Conservation (phyloP, 2,797 vertebrate species). For the Stomatorhinus walkeri region DNA sequence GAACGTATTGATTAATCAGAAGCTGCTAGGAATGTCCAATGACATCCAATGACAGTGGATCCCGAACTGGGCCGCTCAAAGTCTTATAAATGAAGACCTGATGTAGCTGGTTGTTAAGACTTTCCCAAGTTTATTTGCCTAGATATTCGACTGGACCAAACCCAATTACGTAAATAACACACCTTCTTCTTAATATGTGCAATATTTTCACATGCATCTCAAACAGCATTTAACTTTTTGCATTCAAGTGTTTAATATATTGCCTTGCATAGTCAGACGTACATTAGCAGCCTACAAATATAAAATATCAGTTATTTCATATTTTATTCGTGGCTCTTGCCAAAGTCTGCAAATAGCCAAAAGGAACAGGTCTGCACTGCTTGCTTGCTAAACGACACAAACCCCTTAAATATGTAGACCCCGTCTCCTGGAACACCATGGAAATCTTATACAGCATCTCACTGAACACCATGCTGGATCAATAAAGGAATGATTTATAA, state of each 20-base stretch:
- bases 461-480: background rate
- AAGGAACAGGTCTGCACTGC: background rate
- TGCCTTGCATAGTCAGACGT: background rate
- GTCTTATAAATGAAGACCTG: background rate
- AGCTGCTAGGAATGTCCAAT: background rate
- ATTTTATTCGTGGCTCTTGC: background rate
- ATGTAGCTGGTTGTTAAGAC: background rate
- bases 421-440: background rate
- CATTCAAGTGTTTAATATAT: background rate
- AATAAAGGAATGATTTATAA: background rate
- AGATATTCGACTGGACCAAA: background rate
- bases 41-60: background rate
- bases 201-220: background rate
- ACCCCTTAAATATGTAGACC: background rate
- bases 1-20: background rate
- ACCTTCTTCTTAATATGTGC: background rate
- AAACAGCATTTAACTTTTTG: background rate
- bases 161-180: background rate
- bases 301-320: background rate
- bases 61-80: background rate
- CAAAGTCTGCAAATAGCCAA: background rate
- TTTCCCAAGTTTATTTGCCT: background rate
- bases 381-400: background rate
- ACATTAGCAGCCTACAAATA: background rate
- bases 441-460: background rate